Percentiles rank a stretch among this genome's conserved stretches.
Conservation (phyloP, 2,113 vertebrate genomes). For the Barnardius zonarius region DNA sequence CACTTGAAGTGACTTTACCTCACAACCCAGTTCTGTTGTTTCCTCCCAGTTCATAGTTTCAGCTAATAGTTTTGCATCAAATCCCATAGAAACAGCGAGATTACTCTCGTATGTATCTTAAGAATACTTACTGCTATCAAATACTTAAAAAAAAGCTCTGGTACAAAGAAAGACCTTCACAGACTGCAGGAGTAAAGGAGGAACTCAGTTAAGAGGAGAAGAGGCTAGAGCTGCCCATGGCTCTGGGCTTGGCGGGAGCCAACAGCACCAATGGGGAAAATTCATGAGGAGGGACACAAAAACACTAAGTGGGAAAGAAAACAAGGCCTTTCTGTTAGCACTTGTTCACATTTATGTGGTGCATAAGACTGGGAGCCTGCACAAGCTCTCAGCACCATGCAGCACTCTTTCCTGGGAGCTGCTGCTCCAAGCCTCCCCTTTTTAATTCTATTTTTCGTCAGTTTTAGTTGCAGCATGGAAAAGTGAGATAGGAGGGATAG, state of each 20-base stretch:
- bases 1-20: neutral
- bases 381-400: neutral
- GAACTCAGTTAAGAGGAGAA: neutral
- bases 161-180: neutral
- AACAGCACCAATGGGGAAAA: neutral
- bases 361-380: neutral
- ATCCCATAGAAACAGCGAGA: neutral
- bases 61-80: neutral
- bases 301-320: neutral
- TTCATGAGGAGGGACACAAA: neutral
- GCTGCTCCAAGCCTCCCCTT: neutral
- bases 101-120: neutral
- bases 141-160: neutral
- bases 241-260: neutral
- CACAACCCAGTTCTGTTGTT: neutral
- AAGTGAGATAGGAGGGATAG: neutral
- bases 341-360: fast-evolving
- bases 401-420: neutral
- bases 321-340: neutral
- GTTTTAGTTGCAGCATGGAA: neutral
- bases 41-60: neutral
- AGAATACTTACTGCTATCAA: neutral
- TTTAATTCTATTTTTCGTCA: neutral
- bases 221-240: neutral
- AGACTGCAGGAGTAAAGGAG: neutral